A percentile compares a stretch with the other conserved stretches of the same genome.
These are phyloP conservation scores for Pseudococcus longispinus DNA, from an alignment of 2,888 invertebrate species.

Conservation along the genomic window DNA sequence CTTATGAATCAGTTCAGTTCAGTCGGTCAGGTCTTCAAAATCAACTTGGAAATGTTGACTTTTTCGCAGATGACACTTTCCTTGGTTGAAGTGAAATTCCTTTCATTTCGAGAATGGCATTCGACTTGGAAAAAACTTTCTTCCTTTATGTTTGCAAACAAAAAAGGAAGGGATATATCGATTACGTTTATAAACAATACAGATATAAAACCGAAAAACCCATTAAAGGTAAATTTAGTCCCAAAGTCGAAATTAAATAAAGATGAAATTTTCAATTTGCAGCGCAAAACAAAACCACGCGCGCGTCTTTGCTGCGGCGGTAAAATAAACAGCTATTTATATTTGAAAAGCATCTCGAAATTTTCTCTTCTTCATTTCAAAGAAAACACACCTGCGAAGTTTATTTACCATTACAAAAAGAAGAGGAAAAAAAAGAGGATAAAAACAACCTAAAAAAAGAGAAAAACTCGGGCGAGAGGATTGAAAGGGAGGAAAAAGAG, in stretches of 20 bases:
- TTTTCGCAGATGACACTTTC: not conserved
- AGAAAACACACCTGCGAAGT: slow-evolving; percentile 39
- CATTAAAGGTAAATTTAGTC: slow-evolving; percentile 22
- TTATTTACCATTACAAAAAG: not conserved
- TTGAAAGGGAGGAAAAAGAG: not conserved
- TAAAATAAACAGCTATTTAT: slow-evolving; percentile 28
- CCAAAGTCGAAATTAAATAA: slow-evolving; percentile 7
- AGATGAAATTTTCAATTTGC: slow-evolving; percentile 25
- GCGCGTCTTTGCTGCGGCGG: slow-evolving; percentile 7
- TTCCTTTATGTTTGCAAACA: not conserved
- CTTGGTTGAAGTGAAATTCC: not conserved
- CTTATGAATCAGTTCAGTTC: no score
- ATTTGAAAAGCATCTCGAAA: slow-evolving; percentile 19
- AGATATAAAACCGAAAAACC: not conserved
- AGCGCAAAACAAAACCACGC: slow-evolving; percentile 12
- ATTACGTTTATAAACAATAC: not conserved
- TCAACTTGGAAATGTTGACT: no score
- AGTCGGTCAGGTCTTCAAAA: no score
- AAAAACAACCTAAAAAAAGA: not conserved
- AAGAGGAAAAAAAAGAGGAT: not conserved
- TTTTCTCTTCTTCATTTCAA: slow-evolving; percentile 10
- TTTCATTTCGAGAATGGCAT: not conserved
- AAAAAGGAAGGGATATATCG: not conserved
- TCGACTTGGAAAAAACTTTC: not conserved
- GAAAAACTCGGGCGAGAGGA: not conserved